Evolutionary conservation across 1,140 invertebrate species (phyloP).

Genomic region (Nasonia vitripennis): DNA sequence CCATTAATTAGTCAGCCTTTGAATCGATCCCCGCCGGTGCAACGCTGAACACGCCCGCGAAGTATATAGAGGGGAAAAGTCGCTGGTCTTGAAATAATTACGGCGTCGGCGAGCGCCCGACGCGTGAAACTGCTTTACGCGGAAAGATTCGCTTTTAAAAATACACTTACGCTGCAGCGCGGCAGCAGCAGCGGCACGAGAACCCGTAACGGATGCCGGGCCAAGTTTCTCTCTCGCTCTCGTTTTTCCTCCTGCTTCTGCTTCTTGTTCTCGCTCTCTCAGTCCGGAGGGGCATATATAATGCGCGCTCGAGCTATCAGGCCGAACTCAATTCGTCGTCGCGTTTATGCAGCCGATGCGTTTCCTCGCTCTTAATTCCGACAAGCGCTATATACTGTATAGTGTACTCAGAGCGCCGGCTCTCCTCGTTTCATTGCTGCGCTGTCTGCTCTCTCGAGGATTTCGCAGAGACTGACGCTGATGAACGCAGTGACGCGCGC

Average conservation of each 20-base stretch:
- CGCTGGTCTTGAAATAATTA: slow-evolving; percentile 58
- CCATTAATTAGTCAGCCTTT: neutral
- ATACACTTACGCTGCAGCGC: slow-evolving; percentile 56
- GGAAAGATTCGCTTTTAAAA: slow-evolving; percentile 65
- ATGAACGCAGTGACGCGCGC: neutral
- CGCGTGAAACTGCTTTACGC: slow-evolving; percentile 52
- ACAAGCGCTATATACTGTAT: neutral
- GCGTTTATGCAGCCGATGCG: slow-evolving; percentile 4
- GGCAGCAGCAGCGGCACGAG: slow-evolving; percentile 39
- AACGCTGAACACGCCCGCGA: neutral
- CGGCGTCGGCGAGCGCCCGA: slow-evolving; percentile 28
- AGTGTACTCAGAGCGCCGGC: no score
- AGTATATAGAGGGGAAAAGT: slow-evolving; percentile 9
- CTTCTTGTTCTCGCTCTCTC: neutral
- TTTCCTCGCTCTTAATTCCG: neutral
- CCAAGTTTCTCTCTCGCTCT: slow-evolving; percentile 46
- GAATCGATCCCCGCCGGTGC: neutral
- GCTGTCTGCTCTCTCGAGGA: neutral
- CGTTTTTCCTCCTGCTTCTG: neutral
- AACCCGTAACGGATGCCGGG: slow-evolving; percentile 55
- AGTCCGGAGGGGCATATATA: neutral
- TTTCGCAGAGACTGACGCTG: neutral
- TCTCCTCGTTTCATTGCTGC: neutral
- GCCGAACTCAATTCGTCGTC: slow-evolving; percentile 19
- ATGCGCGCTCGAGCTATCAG: neutral